Evolutionary conservation across 2,888 invertebrate species (phyloP).

Genomic region (Caenorhabditis sp.): DNA sequence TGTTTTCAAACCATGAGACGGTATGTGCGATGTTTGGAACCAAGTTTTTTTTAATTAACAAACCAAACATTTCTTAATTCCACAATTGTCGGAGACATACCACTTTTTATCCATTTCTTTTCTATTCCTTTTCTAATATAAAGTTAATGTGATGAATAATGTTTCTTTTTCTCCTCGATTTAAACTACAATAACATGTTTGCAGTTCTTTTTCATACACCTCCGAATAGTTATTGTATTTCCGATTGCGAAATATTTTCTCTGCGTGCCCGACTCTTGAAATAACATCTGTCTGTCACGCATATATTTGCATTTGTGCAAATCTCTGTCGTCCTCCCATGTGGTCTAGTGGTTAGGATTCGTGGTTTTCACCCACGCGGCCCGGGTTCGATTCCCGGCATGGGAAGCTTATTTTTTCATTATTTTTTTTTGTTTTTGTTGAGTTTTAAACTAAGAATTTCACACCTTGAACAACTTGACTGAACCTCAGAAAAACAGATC

Average conservation of each 20-base stretch:
- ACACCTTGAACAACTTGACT: no score
- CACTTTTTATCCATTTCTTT: neutral
- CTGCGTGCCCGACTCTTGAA: neutral
- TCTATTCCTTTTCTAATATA: neutral
- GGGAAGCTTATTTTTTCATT: constrained; percentile 30
- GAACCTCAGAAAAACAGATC: no score
- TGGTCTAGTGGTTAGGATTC: constrained; percentile 20
- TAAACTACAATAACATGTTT: neutral
- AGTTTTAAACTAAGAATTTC: no score
- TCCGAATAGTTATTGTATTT: neutral
- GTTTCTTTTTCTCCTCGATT: neutral
- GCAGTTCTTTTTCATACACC: neutral
- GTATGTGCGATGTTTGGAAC: no score
- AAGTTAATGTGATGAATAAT: neutral
- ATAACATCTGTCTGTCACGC: neutral
- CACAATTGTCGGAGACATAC: neutral
- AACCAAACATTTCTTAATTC: no score
- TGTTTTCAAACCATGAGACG: no score
- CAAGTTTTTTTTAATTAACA: no score
- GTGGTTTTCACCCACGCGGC: constrained; percentile 71
- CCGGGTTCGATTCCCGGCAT: constrained; percentile 71
- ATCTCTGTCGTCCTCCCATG: constrained; percentile 2
- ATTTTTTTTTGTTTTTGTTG: neutral
- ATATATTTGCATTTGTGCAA: neutral
- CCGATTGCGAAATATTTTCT: neutral